phyloP scores from a whole-genome alignment of 2,888 invertebrate genomes.

The Conistra vaccinii region DNA sequence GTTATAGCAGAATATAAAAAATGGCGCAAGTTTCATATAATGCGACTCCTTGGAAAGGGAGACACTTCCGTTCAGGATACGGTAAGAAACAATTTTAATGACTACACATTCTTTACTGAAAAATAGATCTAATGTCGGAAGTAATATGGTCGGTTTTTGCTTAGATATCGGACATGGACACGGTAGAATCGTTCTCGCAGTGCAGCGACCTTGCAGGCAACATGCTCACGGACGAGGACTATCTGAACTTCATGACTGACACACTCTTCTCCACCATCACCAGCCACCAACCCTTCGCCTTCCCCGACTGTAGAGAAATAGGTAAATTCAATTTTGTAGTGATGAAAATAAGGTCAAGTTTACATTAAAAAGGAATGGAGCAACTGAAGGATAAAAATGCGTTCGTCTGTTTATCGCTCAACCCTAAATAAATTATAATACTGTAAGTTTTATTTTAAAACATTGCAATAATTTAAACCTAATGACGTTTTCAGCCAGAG shows the following conservation, averaged over 20 bases:
- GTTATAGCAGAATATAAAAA: slow-evolving; percentile 99
- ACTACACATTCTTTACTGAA: background rate
- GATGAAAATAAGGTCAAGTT: background rate
- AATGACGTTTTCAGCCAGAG: slow-evolving; percentile 92
- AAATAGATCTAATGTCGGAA: background rate
- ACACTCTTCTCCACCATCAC: slow-evolving; percentile 96
- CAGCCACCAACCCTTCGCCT: slow-evolving; percentile 97
- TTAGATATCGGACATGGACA: slow-evolving; percentile 93
- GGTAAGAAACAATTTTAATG: slow-evolving; percentile 87
- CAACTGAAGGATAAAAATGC: background rate
- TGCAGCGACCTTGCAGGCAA: slow-evolving; percentile 92
- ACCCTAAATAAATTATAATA: background rate
- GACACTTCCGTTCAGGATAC: slow-evolving; percentile 94
- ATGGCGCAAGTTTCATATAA: slow-evolving; percentile 98
- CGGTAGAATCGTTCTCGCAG: slow-evolving; percentile 93
- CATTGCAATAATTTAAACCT: background rate
- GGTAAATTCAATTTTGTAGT: slow-evolving; percentile 89
- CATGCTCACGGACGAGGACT: slow-evolving; percentile 96
- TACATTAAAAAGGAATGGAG: background rate
- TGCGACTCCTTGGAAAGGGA: slow-evolving; percentile 94
- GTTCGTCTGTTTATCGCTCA: too few relatives aligned
- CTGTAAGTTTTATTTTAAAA: background rate
- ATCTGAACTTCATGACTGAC: slow-evolving; percentile 97
- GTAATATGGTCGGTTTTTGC: slow-evolving; percentile 26
- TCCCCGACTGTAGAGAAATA: slow-evolving; percentile 99